Evolutionary conservation across 2,797 vertebrate genomes (phyloP).

Genomic region (Stomatorhinus walkeri): DNA sequence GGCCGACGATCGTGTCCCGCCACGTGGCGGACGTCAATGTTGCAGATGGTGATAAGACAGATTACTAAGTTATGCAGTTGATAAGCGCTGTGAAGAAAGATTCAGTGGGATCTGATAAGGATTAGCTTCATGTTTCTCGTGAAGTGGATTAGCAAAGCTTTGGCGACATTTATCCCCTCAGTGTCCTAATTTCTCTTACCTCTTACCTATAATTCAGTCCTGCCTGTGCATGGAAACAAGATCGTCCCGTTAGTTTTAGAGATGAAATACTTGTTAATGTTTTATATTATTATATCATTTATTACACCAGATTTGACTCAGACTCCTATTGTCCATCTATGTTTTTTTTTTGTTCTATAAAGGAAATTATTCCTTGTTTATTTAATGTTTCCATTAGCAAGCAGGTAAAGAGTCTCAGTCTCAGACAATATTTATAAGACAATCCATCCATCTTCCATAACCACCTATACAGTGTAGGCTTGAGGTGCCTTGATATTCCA

Average conservation of each 20-base stretch:
- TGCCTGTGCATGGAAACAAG: neutral
- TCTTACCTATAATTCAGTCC: neutral
- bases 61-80: neutral
- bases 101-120: neutral
- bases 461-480: neutral
- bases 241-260: neutral
- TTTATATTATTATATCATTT: neutral
- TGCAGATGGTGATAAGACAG: neutral
- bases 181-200: neutral
- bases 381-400: neutral
- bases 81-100: neutral
- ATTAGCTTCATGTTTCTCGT: neutral
- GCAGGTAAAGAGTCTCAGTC: neutral
- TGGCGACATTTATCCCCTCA: neutral
- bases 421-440: neutral
- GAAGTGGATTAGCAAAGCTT: neutral
- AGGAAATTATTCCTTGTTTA: neutral
- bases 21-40: neutral
- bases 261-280: neutral
- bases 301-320: neutral
- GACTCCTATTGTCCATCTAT: neutral
- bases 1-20: neutral
- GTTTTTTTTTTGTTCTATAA: neutral
- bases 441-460: neutral
- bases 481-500: neutral